phyloP scores from a whole-genome alignment of 2,113 vertebrate genomes.

The Steatornis caripensis region DNA sequence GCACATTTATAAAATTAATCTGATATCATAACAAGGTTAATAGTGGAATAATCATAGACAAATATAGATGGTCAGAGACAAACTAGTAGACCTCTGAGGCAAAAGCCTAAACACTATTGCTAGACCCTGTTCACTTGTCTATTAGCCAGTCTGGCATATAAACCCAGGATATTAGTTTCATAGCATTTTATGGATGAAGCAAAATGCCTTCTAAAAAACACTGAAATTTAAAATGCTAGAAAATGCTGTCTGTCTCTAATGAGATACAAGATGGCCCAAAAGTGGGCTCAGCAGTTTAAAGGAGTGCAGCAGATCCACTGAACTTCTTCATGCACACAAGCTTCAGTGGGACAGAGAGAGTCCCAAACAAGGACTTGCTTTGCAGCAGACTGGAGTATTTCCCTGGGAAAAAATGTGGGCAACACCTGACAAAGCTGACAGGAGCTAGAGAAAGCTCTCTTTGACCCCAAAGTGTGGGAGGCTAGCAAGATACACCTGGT shows the following conservation, averaged over 20 bases:
- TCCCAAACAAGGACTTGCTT: not conserved
- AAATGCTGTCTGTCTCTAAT: not conserved
- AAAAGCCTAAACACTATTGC: not conserved
- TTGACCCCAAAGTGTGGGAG: not conserved
- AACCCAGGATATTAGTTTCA: not conserved
- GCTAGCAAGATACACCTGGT: not conserved
- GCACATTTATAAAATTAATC: not conserved
- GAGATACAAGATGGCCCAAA: not conserved
- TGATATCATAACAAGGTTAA: not conserved
- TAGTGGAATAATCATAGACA: not conserved
- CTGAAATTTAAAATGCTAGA: not conserved
- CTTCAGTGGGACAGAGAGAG: not conserved
- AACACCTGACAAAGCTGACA: not conserved
- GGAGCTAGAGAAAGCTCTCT: not conserved
- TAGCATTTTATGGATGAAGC: not conserved
- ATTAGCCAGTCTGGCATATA: not conserved
- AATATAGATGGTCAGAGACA: not conserved
- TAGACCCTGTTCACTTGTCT: not conserved
- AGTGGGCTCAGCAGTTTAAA: not conserved
- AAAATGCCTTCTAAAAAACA: not conserved
- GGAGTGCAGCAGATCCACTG: not conserved
- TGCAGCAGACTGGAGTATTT: not conserved
- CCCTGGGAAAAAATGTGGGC: not conserved
- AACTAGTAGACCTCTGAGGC: not conserved
- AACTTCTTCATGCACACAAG: not conserved